Conservation (phyloP, 2,888 invertebrate species). For the Idaea aversata region DNA sequence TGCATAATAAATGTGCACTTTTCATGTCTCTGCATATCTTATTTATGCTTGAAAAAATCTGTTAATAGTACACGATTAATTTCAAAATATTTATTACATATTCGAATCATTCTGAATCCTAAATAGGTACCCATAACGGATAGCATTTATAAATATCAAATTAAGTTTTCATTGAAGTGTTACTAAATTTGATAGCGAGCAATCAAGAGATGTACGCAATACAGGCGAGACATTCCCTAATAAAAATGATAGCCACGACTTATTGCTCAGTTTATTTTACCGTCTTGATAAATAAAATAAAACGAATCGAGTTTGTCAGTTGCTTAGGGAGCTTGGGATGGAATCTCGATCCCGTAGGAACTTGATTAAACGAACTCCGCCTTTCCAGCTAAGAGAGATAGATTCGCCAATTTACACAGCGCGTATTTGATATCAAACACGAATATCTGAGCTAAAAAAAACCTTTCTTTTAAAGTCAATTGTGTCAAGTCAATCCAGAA, state of each 20-base stretch:
- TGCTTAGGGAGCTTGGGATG: constrained; percentile 18
- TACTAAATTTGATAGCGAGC: not conserved
- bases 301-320: constrained; percentile 27
- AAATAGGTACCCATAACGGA: not conserved
- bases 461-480: not conserved
- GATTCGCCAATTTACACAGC: not conserved
- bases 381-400: not conserved
- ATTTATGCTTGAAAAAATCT: not conserved
- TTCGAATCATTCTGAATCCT: not conserved
- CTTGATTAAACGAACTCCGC: constrained; percentile 15
- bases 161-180: not conserved
- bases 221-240: not conserved
- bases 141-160: not conserved
- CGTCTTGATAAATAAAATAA: constrained; percentile 20
- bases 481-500: not conserved
- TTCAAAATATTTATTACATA: too few species aligned
- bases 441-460: not conserved
- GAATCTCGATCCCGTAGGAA: constrained; percentile 17
- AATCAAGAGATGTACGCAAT: not conserved
- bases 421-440: not conserved
- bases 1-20: not conserved
- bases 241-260: constrained; percentile 1
- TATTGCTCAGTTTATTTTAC: constrained; percentile 5
- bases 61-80: too few species aligned
- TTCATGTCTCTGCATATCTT: not conserved